phyloP scores from a whole-genome alignment of 2,797 vertebrate species.

The Hozukius guyotensis region DNA sequence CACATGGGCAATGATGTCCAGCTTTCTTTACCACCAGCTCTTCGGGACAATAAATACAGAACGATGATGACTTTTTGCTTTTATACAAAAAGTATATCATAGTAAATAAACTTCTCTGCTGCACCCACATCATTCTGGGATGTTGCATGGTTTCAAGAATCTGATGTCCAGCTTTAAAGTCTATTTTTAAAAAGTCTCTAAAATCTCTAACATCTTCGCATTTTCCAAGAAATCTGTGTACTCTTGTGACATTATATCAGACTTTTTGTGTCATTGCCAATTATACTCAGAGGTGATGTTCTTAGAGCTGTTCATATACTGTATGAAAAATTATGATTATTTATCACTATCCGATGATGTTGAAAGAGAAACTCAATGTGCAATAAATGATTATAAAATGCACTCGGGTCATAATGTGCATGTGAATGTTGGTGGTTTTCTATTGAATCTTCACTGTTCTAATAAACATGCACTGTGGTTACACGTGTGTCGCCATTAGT shows the following conservation, averaged over 20 bases:
- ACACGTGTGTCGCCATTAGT: not conserved
- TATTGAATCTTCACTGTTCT: not conserved
- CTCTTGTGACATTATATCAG: not conserved
- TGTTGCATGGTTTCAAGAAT: not conserved
- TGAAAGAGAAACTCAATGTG: not conserved
- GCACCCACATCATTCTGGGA: not conserved
- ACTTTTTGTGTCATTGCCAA: not conserved
- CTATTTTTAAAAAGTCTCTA: not conserved
- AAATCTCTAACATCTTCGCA: not conserved
- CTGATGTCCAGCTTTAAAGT: not conserved
- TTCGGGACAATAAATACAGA: not conserved
- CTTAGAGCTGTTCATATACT: not conserved
- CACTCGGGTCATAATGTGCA: not conserved
- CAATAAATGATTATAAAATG: slow-evolving; percentile 15
- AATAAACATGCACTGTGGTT: not conserved
- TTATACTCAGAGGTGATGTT: not conserved
- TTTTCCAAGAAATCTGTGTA: not conserved
- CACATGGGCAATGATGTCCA: not conserved
- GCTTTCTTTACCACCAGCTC: not conserved
- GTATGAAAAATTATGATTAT: not conserved
- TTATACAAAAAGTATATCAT: not conserved
- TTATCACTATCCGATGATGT: not conserved
- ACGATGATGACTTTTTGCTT: not conserved
- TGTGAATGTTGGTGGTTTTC: not conserved
- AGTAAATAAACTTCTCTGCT: not conserved